These are phyloP conservation scores for Tarsius wallacei DNA, from an alignment of 2,797 vertebrate species.

Conservation along the genomic window DNA sequence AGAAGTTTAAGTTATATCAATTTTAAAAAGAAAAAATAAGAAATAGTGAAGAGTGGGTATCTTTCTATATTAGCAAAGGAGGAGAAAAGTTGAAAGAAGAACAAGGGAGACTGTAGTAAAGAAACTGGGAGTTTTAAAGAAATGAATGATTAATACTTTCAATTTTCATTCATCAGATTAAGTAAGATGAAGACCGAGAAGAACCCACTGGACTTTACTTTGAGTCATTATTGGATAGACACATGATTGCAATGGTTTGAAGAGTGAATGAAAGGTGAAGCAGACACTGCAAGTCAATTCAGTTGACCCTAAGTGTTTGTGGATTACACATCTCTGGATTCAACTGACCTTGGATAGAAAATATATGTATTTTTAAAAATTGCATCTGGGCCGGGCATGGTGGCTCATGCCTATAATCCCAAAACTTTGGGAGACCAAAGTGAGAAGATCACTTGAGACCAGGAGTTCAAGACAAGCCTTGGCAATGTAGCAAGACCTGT, in stretches of 20 bases:
- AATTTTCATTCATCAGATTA: not conserved
- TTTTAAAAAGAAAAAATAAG: constrained; percentile 28
- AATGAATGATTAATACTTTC: not conserved
- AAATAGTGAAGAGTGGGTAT: not conserved
- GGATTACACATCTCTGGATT: not conserved
- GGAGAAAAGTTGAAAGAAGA: not conserved
- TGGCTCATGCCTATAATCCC: too few species aligned
- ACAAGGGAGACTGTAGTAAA: not conserved
- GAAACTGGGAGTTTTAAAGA: not conserved
- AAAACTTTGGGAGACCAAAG: too few species aligned
- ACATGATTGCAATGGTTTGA: not conserved
- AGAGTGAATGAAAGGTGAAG: not conserved
- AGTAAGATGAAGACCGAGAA: not conserved
- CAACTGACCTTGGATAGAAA: not conserved
- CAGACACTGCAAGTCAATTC: not conserved
- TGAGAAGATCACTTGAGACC: too few species aligned
- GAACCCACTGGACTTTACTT: not conserved
- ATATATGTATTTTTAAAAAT: not conserved
- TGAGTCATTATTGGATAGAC: not conserved
- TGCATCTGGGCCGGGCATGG: too few species aligned
- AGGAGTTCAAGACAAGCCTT: too few species aligned
- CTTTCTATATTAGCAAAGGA: not conserved
- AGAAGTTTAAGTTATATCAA: not conserved
- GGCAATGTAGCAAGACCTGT: too few species aligned
- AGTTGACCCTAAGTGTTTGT: not conserved